Base-by-base conservation (phyloP, 2,888 invertebrate genomes). In the Polymixis lichenea region DNA sequence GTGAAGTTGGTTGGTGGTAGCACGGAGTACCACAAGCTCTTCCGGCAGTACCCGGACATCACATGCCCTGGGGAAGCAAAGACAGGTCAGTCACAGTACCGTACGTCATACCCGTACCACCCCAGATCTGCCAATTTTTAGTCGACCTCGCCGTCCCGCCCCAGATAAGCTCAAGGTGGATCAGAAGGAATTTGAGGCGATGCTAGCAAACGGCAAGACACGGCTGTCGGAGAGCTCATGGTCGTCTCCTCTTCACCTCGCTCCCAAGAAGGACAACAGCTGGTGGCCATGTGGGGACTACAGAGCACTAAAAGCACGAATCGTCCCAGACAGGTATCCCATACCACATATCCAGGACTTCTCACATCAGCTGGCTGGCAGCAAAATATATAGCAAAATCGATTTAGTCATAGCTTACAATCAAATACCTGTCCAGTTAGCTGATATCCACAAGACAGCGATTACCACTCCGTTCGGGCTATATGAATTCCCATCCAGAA, bases 161-260 rank as follows among this genome's bases (percentile, higher is more conserved):
- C 65, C 51, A 2, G 65, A 65, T 28, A 65, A 67, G 15, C 55
- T 67, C 1, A 67, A 67, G 7, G 43, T 56, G 2, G 67, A 55
- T 5, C 56, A 68, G 17, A 43, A 55, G 5, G 67, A 68, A 17
- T 68, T 68, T 5, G 56, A 68, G 19, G 38, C 11, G 0, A 68
- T 68, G 56, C 22, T 56, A 25, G 19, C 13, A 0, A 56, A 22
- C 1, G 67, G 67, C 3, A 65, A 43, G 1, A 56, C 67, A 8
- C 17, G 60, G 9, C 67, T 56, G 1, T 70, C 69, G 0, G 69
- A 70, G 7, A 67, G 55, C n/a, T 15, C 53, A 3, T 67, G 67
- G 67, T 28, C 70, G 22, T 70, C 70, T 3, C 61, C 70, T 11
- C 49, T 70, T 15, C 70, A 70, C n/a, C 28, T 70, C 8, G 60